Base-by-base conservation (phyloP, 2,888 invertebrate species). In the Mesorhabditis sp. region DNA sequence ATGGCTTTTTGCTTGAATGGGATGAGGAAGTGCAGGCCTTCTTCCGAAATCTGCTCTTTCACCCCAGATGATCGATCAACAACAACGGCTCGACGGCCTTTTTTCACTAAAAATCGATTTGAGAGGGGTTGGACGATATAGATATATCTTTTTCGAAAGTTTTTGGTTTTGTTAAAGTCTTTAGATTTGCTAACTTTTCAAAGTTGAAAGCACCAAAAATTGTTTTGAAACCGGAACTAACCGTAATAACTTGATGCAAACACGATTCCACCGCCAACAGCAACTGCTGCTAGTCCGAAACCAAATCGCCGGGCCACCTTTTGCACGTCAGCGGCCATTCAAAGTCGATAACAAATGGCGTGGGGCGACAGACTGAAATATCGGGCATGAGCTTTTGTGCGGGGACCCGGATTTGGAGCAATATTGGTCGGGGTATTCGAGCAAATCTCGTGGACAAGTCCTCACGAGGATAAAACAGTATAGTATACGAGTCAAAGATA, bases 291-390 rank as follows among this genome's bases (percentile, higher is more conserved):
- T 0, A 50, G 58, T 50, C 10, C 10, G 58, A 50, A 13, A 13
- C 58, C 58, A 50, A 50, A 50, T 50, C 58, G 7, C 58, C 58
- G 7, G n/a, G 58, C 58, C 58, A 50, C 7, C 58, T 50, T 50
- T n/a, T 50, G 58, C 58, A 50, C 58, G 58, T 50, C 58, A 50
- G 58, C 58, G 10, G 58, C 58, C 58, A 50, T 50, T n/a, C 58
- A 50, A 50, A 50, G 58, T 50, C 58, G 58, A 50, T 50, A 28
- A 28, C 28, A 28, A 28, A 28, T 28, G 28, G 28, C 28, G 28
- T 28, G 28, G 28, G 28, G 58, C n/a, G 58, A 50, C n/a, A 50
- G 58, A 50, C n/a, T 50, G 58, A 10, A 50, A 50, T 13, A 50
- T 50, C n/a, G 7, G n/a, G 10, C 2, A n/a, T 50, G 58, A 50